A percentile compares a stretch with the other conserved stretches of the same genome.
Evolutionary conservation across 2,888 invertebrate species (phyloP).

Genomic region (Zele albiditarsus): DNA sequence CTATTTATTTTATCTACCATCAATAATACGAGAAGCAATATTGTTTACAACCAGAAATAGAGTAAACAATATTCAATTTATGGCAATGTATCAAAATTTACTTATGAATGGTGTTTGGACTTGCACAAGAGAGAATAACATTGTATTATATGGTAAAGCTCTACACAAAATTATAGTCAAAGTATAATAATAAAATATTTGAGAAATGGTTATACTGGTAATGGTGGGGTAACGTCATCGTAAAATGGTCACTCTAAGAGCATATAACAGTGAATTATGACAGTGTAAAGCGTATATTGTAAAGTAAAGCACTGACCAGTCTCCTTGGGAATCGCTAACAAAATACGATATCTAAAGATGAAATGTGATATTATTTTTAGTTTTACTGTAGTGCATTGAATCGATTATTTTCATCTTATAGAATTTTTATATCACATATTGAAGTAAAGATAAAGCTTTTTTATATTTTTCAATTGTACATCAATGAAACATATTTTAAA

Average conservation of each 20-base stretch:
- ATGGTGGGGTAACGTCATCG: slow-evolving; percentile 51
- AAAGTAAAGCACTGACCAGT: slow-evolving; percentile 27
- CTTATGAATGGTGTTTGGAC: background rate
- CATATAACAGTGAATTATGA: slow-evolving; percentile 55
- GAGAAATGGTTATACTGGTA: slow-evolving; percentile 26
- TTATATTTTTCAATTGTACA: background rate
- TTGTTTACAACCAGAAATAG: background rate
- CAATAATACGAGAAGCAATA: background rate
- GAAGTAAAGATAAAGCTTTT: background rate
- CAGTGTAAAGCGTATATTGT: slow-evolving; percentile 18
- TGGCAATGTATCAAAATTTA: background rate
- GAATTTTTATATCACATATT: background rate
- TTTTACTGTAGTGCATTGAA: background rate
- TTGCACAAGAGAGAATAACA: background rate
- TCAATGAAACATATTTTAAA: background rate
- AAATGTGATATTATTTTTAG: background rate
- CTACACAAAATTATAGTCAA: slow-evolving; percentile 45
- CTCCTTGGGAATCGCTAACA: background rate
- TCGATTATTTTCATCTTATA: background rate
- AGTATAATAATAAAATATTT: slow-evolving; percentile 49
- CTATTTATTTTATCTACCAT: background rate
- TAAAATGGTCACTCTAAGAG: slow-evolving; percentile 55
- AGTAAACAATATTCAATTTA: background rate
- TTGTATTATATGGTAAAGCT: slow-evolving; percentile 6
- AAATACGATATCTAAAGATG: slow-evolving; percentile 28